These are phyloP conservation scores for Dendroctonus valens DNA, from an alignment of 1,140 invertebrate species.

Conservation along the genomic window DNA sequence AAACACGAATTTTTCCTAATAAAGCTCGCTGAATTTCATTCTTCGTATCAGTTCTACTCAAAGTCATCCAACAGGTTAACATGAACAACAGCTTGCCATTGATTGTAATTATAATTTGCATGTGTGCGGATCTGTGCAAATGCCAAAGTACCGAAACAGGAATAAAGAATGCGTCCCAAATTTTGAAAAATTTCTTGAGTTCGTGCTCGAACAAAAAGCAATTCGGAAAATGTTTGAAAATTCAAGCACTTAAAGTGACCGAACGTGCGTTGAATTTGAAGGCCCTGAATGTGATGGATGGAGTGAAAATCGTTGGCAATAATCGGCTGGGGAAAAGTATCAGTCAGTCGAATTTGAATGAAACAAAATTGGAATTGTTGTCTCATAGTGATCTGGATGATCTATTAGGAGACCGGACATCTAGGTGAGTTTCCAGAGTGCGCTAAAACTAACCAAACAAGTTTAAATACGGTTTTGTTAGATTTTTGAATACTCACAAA, in stretches of 20 bases:
- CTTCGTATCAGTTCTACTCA: background rate
- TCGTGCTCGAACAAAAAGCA: conserved; percentile 62
- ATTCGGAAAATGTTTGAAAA: conserved; percentile 65
- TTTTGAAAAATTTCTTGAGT: conserved; percentile 38
- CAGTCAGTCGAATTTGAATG: conserved; percentile 39
- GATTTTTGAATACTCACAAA: conserved; percentile 61
- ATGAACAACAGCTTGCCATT: background rate
- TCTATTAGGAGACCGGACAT: conserved; percentile 58
- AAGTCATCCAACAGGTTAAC: background rate
- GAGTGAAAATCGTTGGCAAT: conserved; percentile 55
- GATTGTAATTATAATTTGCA: background rate
- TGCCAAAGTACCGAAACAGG: background rate
- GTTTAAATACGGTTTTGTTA: background rate
- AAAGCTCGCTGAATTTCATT: conserved; percentile 5
- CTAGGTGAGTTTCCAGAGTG: conserved; percentile 40
- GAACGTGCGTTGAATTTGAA: conserved; percentile 63
- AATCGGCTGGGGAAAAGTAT: conserved; percentile 26
- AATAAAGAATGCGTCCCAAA: background rate
- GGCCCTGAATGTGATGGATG: conserved; percentile 62
- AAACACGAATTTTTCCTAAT: conserved; percentile 28
- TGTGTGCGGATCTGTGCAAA: too few relatives aligned
- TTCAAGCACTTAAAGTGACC: conserved; percentile 61
- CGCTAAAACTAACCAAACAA: background rate
- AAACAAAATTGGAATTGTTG: conserved; percentile 56
- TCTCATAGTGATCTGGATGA: conserved; percentile 55